Evolutionary conservation across 2,888 invertebrate genomes (phyloP), one percentile per base, ranked within the genome.

Genomic region (Scrobipalpa costella): DNA sequence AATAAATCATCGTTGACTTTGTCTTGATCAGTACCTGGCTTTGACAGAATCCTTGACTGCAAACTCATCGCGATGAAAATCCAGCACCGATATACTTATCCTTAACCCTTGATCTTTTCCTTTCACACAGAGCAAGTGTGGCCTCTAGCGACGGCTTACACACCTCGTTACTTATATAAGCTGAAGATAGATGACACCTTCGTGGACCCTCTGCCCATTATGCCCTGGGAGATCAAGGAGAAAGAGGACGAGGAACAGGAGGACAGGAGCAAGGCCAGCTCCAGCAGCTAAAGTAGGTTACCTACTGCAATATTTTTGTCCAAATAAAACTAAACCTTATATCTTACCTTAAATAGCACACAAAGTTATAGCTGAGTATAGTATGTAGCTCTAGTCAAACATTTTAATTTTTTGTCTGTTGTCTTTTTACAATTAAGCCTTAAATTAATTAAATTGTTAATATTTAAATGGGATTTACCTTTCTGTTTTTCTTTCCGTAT

Each of bases 151-250:
- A 84, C 85, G 1, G 90, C 90, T 64, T 89, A 81, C 69, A 91
- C 91, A 0, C 91, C 91, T 13, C 79, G 84, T 0, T 68, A 71
- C 36, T 74, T 91, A 5, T 91, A 84, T 73, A 91, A 90, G 74
- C 69, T 91, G 72, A 91, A 87, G 73, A 70, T 86, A 7, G 91
- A 91, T 65, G 90, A 90, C 65, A 82, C 88, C 0, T 91, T 91
- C 67, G 91, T 91, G 64, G 87, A 90, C 62, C 88, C 87, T 0
- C 72, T 91, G 17, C 91, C 91, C 0, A 81, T 89, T 17, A 90
- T 90, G 91, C 86, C 90, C 0, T 91, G 91, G 91, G 90, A 91
- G 67, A 66, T 80, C 21, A 80, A 80, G 7, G 82, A 85, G 67
- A 81, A 84, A 61, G 81, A 84, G 34, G 72, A 67, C 6, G 76